phyloP scores from a whole-genome alignment of 2,113 vertebrate genomes.

The Aix galericulata region DNA sequence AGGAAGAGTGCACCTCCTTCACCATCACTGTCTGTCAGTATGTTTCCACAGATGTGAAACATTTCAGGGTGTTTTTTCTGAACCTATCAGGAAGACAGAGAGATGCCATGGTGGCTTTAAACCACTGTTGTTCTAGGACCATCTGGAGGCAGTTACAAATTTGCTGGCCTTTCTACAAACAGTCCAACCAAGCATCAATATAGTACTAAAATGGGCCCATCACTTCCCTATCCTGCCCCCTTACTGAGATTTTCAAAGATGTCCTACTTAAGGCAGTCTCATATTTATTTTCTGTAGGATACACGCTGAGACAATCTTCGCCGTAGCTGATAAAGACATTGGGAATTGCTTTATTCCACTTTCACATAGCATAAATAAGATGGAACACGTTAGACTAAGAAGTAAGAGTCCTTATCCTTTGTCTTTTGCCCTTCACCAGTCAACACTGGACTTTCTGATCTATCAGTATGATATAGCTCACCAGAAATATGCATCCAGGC shows the following conservation, averaged over 20 bases:
- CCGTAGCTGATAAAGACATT: neutral
- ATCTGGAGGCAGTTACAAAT: neutral
- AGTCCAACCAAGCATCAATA: neutral
- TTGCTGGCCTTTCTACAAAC: neutral
- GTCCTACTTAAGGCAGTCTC: neutral
- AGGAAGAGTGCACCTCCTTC: neutral
- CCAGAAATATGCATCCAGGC: neutral
- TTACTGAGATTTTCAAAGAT: neutral
- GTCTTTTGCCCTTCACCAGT: neutral
- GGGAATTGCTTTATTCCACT: neutral
- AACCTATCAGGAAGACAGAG: neutral
- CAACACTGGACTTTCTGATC: neutral
- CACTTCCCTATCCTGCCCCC: too few relatives aligned
- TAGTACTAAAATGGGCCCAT: neutral
- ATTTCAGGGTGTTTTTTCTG: neutral
- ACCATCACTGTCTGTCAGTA: neutral
- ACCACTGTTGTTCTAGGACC: neutral
- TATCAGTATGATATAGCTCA: neutral
- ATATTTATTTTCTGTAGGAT: neutral
- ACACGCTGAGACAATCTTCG: neutral
- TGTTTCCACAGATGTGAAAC: neutral
- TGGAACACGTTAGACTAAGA: neutral
- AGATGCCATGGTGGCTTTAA: rapidly evolving
- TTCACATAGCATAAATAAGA: neutral
- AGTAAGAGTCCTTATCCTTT: neutral